Conservation (phyloP, 2,797 vertebrate species). For the Poeciliopsis turneri region DNA sequence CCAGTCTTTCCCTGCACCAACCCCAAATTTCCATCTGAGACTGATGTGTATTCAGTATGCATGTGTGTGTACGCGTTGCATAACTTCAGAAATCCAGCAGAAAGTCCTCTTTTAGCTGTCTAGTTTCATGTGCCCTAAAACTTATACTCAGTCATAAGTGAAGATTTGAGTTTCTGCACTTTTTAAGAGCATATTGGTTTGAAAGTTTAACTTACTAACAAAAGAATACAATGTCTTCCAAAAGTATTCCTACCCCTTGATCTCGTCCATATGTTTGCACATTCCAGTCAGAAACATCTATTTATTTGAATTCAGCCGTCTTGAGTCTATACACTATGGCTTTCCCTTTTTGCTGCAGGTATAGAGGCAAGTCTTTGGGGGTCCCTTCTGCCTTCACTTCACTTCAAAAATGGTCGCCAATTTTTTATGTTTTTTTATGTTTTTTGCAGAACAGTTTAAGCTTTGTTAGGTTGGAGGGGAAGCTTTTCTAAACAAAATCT, state of each 20-base stretch:
- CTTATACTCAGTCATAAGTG: slow-evolving; percentile 38
- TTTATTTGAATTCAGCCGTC: background rate
- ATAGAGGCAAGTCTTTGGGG: background rate
- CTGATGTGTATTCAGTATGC: slow-evolving; percentile 68
- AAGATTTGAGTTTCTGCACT: background rate
- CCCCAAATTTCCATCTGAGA: slow-evolving; percentile 70
- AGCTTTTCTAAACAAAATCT: background rate
- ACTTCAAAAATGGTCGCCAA: background rate
- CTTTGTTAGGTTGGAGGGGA: background rate
- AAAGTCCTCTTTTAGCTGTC: slow-evolving; percentile 39
- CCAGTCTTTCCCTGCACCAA: slow-evolving; percentile 56
- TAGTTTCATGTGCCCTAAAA: slow-evolving; percentile 25
- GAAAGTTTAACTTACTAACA: background rate
- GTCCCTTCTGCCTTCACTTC: background rate
- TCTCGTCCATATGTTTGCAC: background rate
- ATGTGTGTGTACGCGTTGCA: slow-evolving; percentile 59
- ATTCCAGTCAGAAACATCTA: background rate
- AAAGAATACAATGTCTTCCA: background rate
- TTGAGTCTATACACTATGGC: background rate
- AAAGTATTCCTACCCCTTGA: background rate
- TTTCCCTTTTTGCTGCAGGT: background rate
- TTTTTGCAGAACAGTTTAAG: background rate
- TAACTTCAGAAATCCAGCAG: slow-evolving; percentile 71
- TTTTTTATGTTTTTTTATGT: background rate
- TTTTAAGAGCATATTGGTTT: background rate